Percentiles rank a stretch among this genome's conserved stretches.
phyloP scores from a whole-genome alignment of 2,113 vertebrate genomes.

The Trichechus manatus region DNA sequence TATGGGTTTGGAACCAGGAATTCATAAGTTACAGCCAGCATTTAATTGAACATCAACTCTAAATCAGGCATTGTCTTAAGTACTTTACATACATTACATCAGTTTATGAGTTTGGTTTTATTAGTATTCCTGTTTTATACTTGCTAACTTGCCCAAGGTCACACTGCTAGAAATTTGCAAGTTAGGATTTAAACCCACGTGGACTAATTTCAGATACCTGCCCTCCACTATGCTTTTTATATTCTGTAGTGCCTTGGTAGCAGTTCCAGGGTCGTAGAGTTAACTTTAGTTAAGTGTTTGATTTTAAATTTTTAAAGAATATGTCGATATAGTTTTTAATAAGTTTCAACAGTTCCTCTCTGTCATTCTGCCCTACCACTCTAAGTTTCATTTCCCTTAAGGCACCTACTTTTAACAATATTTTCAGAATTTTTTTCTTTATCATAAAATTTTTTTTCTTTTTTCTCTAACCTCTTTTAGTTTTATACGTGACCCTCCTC shows the following conservation, averaged over 20 bases:
- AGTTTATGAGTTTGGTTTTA: slow-evolving; percentile 13
- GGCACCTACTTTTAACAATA: neutral
- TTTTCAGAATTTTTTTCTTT: slow-evolving; percentile 32
- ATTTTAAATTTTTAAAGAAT: slow-evolving; percentile 65
- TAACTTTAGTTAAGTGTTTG: slow-evolving; percentile 61
- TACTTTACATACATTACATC: neutral
- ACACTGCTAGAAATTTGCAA: slow-evolving; percentile 29
- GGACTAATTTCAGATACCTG: slow-evolving; percentile 64
- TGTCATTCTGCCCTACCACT: neutral
- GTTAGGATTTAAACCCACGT: slow-evolving; percentile 49
- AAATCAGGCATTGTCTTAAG: neutral
- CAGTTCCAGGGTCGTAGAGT: slow-evolving; percentile 1
- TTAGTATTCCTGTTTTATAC: slow-evolving; percentile 62
- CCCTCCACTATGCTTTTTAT: slow-evolving; percentile 11
- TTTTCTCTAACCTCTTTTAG: neutral
- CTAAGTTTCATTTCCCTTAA: slow-evolving; percentile 26
- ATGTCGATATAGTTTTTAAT: neutral
- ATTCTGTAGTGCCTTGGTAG: neutral
- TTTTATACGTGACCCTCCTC: neutral
- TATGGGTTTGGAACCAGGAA: neutral
- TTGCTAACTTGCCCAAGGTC: neutral
- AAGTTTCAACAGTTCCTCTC: neutral
- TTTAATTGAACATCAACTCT: neutral
- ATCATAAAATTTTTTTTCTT: neutral
- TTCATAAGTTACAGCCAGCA: neutral